phyloP scores from a whole-genome alignment of 2,113 vertebrate genomes.

The Muntiacus reevesi region DNA sequence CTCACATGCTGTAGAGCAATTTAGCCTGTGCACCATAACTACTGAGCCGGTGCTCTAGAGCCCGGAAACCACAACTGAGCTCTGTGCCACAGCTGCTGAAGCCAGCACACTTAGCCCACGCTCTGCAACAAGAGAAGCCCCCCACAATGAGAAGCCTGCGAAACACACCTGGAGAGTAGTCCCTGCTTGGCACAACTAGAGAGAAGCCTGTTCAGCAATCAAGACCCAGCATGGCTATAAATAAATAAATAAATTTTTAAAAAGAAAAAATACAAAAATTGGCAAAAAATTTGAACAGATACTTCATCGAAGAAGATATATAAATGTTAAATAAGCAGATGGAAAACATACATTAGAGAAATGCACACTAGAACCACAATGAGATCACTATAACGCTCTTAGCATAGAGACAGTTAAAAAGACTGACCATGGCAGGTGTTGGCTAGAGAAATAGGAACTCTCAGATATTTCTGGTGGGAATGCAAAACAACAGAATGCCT shows the following conservation, averaged over 20 bases:
- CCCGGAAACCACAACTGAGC: background rate
- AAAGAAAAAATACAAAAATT: background rate
- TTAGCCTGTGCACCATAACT: accelerated
- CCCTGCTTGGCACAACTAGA: background rate
- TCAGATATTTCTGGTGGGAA: background rate
- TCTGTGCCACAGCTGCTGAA: background rate
- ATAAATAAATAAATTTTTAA: background rate
- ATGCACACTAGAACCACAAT: background rate
- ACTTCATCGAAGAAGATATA: background rate
- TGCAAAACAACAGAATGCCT: background rate
- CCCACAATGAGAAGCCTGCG: background rate
- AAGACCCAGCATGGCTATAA: background rate
- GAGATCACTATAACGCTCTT: background rate
- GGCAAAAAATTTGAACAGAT: background rate
- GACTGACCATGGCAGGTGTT: background rate
- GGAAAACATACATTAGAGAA: background rate
- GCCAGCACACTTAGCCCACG: background rate
- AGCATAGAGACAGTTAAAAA: background rate
- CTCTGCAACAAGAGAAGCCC: background rate
- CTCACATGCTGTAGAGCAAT: background rate
- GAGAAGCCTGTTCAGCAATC: background rate
- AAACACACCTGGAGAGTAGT: background rate
- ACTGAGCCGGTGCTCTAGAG: background rate
- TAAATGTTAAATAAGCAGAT: background rate
- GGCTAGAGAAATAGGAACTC: background rate